Evolutionary conservation across 2,113 vertebrate genomes (phyloP), one percentile per base, ranked within the genome.

Genomic region (Brachirus orientalis): DNA sequence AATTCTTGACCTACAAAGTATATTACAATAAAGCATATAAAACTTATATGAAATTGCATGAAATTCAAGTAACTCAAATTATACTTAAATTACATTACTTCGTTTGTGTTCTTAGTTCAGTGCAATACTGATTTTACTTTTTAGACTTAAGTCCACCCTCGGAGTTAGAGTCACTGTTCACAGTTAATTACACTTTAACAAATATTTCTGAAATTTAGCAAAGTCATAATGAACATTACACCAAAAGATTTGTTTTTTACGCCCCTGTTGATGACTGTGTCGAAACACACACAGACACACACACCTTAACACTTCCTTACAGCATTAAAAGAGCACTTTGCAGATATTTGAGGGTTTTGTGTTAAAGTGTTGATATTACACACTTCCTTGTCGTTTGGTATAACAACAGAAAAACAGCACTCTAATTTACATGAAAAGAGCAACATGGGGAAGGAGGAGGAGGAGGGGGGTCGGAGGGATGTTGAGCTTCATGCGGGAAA

Each of bases 391-490:
- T 90, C 82, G 89, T 91, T 89, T 91, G 84, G 93, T 92, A 93
- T 93, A 93, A 94, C 93, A 94, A 94, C 89, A 93, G 93, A 91
- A 90, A 90, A 90, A 77, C 83, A 80, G 79, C 75, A 69, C 77
- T 84, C 86, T 87, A 89, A 92, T 94, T 94, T 90, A 88, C 93
- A 94, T 94, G 91, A 92, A 92, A 94, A 93, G 91, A 92, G 91
- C 84, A 87, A 85, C 76, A 20, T 47, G 80, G 86, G 75, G 82
- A 76, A 43, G 43, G 66, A 59, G 64, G 62, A 35, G 55, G 37
- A 45, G 19, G 6, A 63, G 59, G 61, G 65, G 62, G 65, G 46
- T 73, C 12, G 36, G 58, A 33, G 75, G 76, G 75, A 63, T 6
- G 43, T 17, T 54, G 67, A 77, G 80, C 69, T 71, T 78, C 72